Evolutionary conservation across 30 jellyfish, hydroid and myxozoan genomes (phyloP).

Genomic region (Turritopsis dohrnii): DNA sequence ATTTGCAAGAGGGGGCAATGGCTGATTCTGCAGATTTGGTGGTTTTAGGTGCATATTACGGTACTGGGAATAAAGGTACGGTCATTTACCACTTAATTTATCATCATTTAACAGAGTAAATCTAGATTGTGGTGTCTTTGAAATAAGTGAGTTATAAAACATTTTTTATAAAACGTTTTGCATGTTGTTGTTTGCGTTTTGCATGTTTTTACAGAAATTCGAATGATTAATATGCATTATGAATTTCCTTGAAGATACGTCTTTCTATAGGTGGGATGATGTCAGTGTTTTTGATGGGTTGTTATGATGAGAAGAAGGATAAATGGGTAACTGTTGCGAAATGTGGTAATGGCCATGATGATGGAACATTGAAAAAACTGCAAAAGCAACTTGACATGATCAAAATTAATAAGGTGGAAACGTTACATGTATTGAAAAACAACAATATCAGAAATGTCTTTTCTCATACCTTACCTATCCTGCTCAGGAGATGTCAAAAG

Average conservation of each 20-base stretch:
- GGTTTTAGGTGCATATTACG: conserved; percentile 81
- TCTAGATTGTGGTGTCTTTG: not conserved
- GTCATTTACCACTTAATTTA: not conserved
- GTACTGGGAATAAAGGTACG: conserved; percentile 94
- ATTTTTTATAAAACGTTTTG: too few relatives aligned
- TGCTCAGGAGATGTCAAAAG: conserved; percentile 44
- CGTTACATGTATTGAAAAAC: not conserved
- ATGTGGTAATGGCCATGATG: conserved; percentile 96
- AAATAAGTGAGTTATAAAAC: too few relatives aligned
- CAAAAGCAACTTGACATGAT: conserved; percentile 57
- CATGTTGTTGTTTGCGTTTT: too few relatives aligned
- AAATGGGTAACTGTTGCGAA: conserved; percentile 90
- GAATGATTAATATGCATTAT: too few relatives aligned
- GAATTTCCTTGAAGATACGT: too few relatives aligned
- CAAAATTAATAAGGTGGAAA: conserved; percentile 54
- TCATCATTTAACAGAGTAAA: too few relatives aligned
- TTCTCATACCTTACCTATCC: too few relatives aligned
- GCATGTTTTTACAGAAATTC: too few relatives aligned
- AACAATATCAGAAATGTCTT: not conserved
- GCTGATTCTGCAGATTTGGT: conserved; percentile 94
- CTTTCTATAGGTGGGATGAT: conserved; percentile 78
- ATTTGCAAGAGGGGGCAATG: conserved; percentile 86
- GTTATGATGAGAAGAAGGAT: conserved; percentile 47
- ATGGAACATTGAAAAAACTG: conserved; percentile 47
- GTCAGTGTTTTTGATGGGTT: conserved; percentile 94